These are phyloP conservation scores for Oscheius sp. DNA, from an alignment of 2,888 invertebrate species.

Conservation along the genomic window DNA sequence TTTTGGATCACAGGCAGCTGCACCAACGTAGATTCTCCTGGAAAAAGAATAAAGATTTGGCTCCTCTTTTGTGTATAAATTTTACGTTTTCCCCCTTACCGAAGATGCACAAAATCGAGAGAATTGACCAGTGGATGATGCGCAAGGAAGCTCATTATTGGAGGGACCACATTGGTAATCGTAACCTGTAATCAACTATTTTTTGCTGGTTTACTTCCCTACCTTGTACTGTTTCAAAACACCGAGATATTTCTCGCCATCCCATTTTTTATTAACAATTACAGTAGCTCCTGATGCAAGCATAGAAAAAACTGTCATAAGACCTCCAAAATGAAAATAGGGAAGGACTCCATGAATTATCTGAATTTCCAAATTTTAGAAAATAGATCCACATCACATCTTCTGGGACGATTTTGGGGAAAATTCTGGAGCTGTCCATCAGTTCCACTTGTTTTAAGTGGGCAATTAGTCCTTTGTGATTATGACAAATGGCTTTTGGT, in stretches of 20 bases:
- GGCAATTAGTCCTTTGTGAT: slow-evolving; percentile 49
- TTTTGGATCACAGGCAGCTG: slow-evolving; percentile 35
- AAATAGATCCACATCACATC: not conserved
- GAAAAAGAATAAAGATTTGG: slow-evolving; percentile 1
- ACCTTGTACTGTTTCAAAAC: slow-evolving; percentile 48
- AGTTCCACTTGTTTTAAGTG: slow-evolving; percentile 3
- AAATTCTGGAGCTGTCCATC: not conserved
- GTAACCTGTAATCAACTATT: slow-evolving; percentile 43
- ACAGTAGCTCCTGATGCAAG: slow-evolving; percentile 54
- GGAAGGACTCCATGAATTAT: slow-evolving; percentile 58
- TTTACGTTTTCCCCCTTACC: not conserved
- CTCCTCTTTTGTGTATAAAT: not conserved
- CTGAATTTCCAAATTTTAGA: not conserved
- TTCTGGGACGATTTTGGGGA: slow-evolving; percentile 25
- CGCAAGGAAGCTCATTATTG: slow-evolving; percentile 54
- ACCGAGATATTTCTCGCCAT: slow-evolving; percentile 48
- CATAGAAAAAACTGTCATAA: slow-evolving; percentile 60
- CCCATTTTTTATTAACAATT: slow-evolving; percentile 55
- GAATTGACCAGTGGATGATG: not conserved
- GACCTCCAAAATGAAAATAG: slow-evolving; percentile 66
- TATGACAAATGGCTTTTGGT: slow-evolving; percentile 57
- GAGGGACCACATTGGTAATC: slow-evolving; percentile 58
- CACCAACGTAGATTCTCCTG: slow-evolving; percentile 55
- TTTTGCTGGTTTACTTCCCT: not conserved
- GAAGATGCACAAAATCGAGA: not conserved